A percentile compares a stretch with the other conserved stretches of the same genome.
Evolutionary conservation across 2,888 invertebrate species (phyloP).

Genomic region (Temnothorax ravouxi): DNA sequence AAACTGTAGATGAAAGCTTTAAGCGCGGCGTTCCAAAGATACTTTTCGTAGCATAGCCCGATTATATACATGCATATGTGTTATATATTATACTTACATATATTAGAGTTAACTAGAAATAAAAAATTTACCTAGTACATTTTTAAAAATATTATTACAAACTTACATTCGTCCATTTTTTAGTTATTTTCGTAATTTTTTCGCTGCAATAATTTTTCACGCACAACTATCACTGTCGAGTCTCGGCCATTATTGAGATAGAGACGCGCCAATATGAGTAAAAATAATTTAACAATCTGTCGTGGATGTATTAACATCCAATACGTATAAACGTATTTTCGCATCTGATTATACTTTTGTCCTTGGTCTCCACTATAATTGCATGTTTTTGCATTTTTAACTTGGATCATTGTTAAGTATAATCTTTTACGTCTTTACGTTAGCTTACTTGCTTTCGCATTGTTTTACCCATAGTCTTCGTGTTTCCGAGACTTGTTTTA

Average conservation of each 20-base stretch:
- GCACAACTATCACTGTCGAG: too few species aligned
- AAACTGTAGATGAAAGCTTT: conserved; percentile 42
- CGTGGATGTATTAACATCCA: too few species aligned
- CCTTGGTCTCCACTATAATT: neutral
- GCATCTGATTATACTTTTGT: neutral
- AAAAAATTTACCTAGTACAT: too few species aligned
- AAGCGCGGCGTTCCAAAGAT: conserved; percentile 17
- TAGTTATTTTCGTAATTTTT: too few species aligned
- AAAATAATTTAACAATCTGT: neutral
- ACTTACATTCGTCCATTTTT: too few species aligned
- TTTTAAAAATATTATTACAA: too few species aligned
- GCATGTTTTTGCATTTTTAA: conserved; percentile 2
- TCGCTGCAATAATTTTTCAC: too few species aligned
- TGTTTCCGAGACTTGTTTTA: conserved; percentile 24
- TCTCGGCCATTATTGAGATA: neutral
- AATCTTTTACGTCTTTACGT: conserved; percentile 13
- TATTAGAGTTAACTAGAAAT: too few species aligned
- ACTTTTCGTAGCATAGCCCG: neutral
- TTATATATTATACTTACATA: neutral
- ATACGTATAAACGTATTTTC: too few species aligned
- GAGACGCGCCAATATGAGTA: neutral
- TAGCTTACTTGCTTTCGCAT: conserved; percentile 19
- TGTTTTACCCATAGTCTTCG: neutral
- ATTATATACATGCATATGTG: neutral
- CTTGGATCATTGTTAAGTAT: neutral